These are phyloP conservation scores for Melanotaenia duboulayi DNA, from an alignment of 2,113 vertebrate genomes.

Conservation along the genomic window DNA sequence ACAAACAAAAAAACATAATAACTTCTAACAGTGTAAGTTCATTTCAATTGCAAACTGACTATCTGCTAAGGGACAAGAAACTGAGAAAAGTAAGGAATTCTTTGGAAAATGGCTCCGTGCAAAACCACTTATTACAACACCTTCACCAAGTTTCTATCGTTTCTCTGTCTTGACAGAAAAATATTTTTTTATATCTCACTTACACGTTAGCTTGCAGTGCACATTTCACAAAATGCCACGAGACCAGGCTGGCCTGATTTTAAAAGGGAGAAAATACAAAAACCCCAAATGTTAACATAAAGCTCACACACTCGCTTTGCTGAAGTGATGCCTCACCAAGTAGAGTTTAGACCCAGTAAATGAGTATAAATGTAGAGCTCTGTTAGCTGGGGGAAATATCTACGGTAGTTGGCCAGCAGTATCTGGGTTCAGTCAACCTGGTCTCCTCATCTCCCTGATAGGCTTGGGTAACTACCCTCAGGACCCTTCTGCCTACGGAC, in stretches of 20 bases:
- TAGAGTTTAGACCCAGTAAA: conserved; percentile 54
- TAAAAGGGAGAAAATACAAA: neutral
- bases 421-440: conserved; percentile 88
- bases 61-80: neutral
- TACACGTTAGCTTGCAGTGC: conserved; percentile 28
- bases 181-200: neutral
- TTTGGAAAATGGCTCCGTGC: conserved; percentile 7
- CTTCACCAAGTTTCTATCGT: conserved; percentile 4
- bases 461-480: conserved; percentile 92
- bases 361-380: conserved; percentile 48
- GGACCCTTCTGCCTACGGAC: conserved; percentile 90
- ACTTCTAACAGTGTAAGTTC: neutral
- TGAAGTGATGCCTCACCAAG: conserved; percentile 35
- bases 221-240: conserved; percentile 48
- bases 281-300: conserved; percentile 23
- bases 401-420: conserved; percentile 75
- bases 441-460: conserved; percentile 88
- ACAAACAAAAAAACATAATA: too few relatives aligned
- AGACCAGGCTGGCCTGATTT: conserved; percentile 53
- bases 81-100: neutral
- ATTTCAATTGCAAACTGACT: too few relatives aligned
- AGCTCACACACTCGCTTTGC: conserved; percentile 46
- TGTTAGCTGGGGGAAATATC: conserved; percentile 52
- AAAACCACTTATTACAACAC: conserved; percentile 5
- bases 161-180: neutral